These are phyloP conservation scores for Hyperoplus immaculatus DNA, from an alignment of 2,797 vertebrate genomes.

Conservation along the genomic window DNA sequence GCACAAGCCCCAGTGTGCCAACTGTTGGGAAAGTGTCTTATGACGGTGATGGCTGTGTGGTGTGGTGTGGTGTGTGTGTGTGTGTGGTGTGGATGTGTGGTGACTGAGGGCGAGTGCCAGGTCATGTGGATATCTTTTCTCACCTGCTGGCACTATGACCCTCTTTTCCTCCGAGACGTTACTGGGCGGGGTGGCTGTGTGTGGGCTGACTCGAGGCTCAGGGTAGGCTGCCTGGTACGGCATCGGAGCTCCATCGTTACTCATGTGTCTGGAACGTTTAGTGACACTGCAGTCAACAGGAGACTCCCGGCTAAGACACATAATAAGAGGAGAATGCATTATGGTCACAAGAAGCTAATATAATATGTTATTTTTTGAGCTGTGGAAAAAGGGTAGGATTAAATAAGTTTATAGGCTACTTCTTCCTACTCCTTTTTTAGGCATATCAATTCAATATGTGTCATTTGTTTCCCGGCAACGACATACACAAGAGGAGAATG, in stretches of 20 bases:
- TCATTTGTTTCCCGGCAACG: too few relatives aligned
- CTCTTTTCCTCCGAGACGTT: slow-evolving; percentile 88
- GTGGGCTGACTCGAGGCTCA: slow-evolving; percentile 84
- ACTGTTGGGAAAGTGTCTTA: slow-evolving; percentile 32
- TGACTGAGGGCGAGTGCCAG: not conserved
- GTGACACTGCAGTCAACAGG: slow-evolving; percentile 86
- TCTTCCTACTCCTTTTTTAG: too few relatives aligned
- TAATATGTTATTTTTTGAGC: too few relatives aligned
- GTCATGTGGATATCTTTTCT: slow-evolving; percentile 17
- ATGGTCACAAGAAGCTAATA: not conserved
- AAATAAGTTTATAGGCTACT: too few relatives aligned
- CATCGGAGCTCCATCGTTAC: slow-evolving; percentile 80
- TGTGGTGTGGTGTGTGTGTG: not conserved
- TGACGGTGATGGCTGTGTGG: slow-evolving; percentile 10
- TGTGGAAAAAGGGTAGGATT: too few relatives aligned
- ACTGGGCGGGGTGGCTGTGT: slow-evolving; percentile 76
- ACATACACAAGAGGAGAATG: too few relatives aligned
- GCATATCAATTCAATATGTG: too few relatives aligned
- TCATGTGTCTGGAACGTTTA: slow-evolving; percentile 85
- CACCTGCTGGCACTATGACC: slow-evolving; percentile 90
- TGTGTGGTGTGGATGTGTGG: not conserved
- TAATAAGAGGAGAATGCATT: not conserved
- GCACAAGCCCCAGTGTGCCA: slow-evolving; percentile 12
- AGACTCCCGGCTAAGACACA: slow-evolving; percentile 80
- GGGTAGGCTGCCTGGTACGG: slow-evolving; percentile 84